Percentiles rank a stretch among this genome's conserved stretches.
Evolutionary conservation across 53 echinoderm and acorn worm genomes (phyloP).

Genomic region (Paracentrotus lividus): DNA sequence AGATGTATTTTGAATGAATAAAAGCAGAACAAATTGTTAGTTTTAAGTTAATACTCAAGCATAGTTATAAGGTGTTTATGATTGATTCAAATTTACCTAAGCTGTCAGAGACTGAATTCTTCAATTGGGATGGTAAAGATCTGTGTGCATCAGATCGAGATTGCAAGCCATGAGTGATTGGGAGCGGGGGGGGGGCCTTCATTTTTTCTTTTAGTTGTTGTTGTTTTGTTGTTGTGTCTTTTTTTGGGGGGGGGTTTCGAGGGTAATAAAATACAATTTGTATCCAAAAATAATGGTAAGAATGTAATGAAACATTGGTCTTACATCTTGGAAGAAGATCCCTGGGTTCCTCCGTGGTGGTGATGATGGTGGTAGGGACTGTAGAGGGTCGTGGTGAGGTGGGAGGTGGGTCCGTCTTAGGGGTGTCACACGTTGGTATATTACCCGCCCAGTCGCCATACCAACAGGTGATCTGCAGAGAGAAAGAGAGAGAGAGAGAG

Average conservation of each 20-base stretch:
- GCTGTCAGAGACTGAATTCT: no score
- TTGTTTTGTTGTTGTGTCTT: no score
- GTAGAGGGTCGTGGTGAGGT: constrained; percentile 44
- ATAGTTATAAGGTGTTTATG: no score
- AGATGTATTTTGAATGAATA: neutral
- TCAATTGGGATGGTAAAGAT: no score
- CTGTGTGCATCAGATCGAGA: no score
- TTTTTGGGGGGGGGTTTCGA: neutral
- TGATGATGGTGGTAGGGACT: neutral
- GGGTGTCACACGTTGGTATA: constrained; percentile 75
- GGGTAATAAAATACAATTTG: neutral
- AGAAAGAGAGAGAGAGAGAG: neutral
- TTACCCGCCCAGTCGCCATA: constrained; percentile 84
- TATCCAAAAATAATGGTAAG: neutral
- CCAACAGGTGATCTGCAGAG: constrained; percentile 73
- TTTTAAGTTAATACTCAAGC: no score
- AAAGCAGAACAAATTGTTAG: no score
- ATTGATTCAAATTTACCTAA: no score
- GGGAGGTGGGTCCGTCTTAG: constrained; percentile 47
- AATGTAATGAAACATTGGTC: neutral
- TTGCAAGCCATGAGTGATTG: no score
- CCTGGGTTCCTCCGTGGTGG: constrained; percentile 59
- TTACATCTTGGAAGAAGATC: constrained; percentile 53
- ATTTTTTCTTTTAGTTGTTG: no score
- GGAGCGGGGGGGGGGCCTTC: no score